Conservation (phyloP, 2,888 invertebrate species). For the Isotomurus palustris region DNA sequence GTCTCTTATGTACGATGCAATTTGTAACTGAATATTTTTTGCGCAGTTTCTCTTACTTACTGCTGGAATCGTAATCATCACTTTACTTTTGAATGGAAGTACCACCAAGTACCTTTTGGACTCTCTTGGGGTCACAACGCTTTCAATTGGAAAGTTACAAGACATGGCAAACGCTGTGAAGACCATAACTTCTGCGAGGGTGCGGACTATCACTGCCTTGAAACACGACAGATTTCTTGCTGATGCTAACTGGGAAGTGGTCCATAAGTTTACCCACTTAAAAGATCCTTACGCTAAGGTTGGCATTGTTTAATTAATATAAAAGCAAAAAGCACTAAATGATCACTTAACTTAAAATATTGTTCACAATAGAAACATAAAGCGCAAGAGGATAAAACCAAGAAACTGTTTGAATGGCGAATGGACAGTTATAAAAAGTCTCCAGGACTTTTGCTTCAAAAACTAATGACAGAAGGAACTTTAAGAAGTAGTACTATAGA, state of each 20-base stretch:
- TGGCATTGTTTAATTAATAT: background rate
- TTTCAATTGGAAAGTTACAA: conserved; percentile 56
- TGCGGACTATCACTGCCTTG: conserved; percentile 57
- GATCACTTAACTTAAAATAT: background rate
- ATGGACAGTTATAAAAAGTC: background rate
- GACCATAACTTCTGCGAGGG: conserved; percentile 54
- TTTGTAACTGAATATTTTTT: no score
- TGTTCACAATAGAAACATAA: conserved; percentile 26
- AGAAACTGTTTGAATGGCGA: conserved; percentile 15
- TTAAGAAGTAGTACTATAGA: no score
- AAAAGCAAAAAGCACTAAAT: conserved; percentile 4
- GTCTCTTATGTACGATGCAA: conserved; percentile 47
- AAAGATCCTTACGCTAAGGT: conserved; percentile 58
- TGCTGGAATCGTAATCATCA: conserved; percentile 58
- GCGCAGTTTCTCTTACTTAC: conserved; percentile 56
- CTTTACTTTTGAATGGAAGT: conserved; percentile 58
- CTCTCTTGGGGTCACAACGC: conserved; percentile 56
- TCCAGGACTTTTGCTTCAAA: background rate
- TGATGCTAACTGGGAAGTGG: conserved; percentile 62
- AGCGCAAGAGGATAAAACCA: conserved; percentile 27
- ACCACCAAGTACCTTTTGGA: conserved; percentile 56
- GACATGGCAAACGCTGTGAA: conserved; percentile 59
- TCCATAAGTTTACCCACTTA: conserved; percentile 57
- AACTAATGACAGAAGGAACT: background rate
- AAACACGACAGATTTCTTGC: conserved; percentile 62